Evolutionary conservation across 2,888 invertebrate genomes (phyloP).

Genomic region (Uloborus plumipes): DNA sequence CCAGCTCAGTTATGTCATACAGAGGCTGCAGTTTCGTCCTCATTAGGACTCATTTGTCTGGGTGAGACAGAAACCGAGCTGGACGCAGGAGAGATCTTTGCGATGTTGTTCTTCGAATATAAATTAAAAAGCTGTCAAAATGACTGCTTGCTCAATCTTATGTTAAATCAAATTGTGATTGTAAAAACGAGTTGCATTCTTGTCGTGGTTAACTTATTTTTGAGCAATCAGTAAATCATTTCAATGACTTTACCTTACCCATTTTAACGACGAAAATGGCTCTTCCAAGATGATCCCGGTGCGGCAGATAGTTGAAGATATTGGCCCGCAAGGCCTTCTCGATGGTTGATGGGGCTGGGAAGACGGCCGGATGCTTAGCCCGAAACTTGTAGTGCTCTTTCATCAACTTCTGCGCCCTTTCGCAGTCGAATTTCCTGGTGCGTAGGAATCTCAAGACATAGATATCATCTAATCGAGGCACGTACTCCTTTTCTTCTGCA

Average conservation of each 20-base stretch:
- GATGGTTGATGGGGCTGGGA: constrained; percentile 68
- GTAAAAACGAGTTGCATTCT: no score
- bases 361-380: constrained; percentile 24
- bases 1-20: no score
- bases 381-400: constrained; percentile 48
- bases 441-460: constrained; percentile 51
- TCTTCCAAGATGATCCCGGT: constrained; percentile 48
- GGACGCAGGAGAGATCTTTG: no score
- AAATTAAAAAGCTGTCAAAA: no score
- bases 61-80: no score
- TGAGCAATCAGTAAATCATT: background rate
- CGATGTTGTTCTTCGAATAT: no score
- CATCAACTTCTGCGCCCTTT: constrained; percentile 24
- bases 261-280: constrained; percentile 41
- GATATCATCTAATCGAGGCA: constrained; percentile 39
- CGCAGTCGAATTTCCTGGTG: constrained; percentile 48
- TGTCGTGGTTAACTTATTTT: background rate
- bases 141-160: no score
- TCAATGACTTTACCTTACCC: constrained; percentile 13
- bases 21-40: no score
- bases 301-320: constrained; percentile 69
- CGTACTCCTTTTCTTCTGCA: constrained; percentile 28
- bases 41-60: no score
- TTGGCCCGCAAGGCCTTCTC: constrained; percentile 69
- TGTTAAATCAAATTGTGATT: no score